phyloP scores from a whole-genome alignment of 2,888 invertebrate species.

The Glaucopsyche alexis region DNA sequence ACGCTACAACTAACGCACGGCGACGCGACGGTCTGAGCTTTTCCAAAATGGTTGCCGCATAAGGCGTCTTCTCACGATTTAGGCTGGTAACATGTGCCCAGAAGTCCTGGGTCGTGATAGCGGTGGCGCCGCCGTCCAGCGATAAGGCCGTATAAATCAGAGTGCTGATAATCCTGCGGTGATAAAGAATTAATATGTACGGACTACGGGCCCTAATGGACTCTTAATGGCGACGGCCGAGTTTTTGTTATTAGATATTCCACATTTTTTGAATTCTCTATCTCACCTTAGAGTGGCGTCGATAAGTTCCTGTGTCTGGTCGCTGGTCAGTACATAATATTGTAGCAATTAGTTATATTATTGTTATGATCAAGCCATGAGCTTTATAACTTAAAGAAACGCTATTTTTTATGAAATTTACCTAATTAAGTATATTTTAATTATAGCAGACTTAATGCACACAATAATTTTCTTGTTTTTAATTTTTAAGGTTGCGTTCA shows the following conservation, averaged over 20 bases:
- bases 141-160: constrained; percentile 52
- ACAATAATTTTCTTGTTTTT: too few relatives aligned
- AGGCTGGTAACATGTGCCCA: constrained; percentile 7
- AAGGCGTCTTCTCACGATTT: constrained; percentile 16
- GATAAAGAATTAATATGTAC: constrained; percentile 48
- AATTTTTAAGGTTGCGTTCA: too few relatives aligned
- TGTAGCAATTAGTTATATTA: neutral
- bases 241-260: constrained; percentile 28
- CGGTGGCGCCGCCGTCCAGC: constrained; percentile 46
- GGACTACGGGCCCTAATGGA: constrained; percentile 46
- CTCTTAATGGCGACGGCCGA: constrained; percentile 42
- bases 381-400: too few relatives aligned
- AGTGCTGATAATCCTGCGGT: constrained; percentile 43
- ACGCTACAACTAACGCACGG: too few relatives aligned
- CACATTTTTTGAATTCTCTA: constrained; percentile 21
- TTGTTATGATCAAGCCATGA: too few relatives aligned
- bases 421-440: too few relatives aligned
- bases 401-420: too few relatives aligned
- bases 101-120: constrained; percentile 41
- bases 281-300: neutral
- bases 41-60: neutral
- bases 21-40: too few relatives aligned
- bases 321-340: neutral
- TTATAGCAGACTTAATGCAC: too few relatives aligned
- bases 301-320: neutral